Percentiles rank a stretch among this genome's conserved stretches.
These are phyloP conservation scores for Xiphorhynchus elegans DNA, from an alignment of 2,113 vertebrate genomes.

Conservation along the genomic window DNA sequence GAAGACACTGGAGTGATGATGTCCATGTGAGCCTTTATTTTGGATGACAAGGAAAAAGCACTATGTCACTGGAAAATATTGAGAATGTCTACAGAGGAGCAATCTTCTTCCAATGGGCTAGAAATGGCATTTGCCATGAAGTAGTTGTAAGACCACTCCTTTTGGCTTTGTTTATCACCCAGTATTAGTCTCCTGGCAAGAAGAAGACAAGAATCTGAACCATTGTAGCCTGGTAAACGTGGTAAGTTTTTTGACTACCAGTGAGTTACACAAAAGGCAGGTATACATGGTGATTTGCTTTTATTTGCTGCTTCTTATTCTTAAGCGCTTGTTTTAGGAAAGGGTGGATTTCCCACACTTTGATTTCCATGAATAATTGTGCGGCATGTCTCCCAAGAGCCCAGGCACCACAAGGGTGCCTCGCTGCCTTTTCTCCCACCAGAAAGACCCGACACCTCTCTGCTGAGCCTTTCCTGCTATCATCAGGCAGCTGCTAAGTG, in stretches of 20 bases:
- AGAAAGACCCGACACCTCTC: neutral
- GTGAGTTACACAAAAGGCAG: neutral
- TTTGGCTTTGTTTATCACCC: neutral
- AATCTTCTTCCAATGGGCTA: neutral
- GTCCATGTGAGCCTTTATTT: fast-evolving
- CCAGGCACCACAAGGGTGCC: neutral
- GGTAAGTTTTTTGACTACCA: neutral
- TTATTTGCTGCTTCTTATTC: neutral
- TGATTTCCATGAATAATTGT: neutral
- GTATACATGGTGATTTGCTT: fast-evolving
- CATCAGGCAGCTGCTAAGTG: neutral
- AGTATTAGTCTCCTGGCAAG: neutral
- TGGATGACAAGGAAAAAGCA: neutral
- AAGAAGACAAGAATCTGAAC: neutral
- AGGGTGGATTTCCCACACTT: neutral
- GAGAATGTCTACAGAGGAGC: neutral
- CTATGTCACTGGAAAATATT: neutral
- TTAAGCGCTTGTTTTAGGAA: neutral
- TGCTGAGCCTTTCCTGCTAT: neutral
- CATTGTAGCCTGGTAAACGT: neutral
- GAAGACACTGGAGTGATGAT: neutral
- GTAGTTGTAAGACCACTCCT: neutral
- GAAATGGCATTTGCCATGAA: neutral
- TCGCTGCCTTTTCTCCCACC: neutral
- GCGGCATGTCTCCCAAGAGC: neutral